Conservation (phyloP, 2,797 vertebrate genomes). For the Amazona finschi region DNA sequence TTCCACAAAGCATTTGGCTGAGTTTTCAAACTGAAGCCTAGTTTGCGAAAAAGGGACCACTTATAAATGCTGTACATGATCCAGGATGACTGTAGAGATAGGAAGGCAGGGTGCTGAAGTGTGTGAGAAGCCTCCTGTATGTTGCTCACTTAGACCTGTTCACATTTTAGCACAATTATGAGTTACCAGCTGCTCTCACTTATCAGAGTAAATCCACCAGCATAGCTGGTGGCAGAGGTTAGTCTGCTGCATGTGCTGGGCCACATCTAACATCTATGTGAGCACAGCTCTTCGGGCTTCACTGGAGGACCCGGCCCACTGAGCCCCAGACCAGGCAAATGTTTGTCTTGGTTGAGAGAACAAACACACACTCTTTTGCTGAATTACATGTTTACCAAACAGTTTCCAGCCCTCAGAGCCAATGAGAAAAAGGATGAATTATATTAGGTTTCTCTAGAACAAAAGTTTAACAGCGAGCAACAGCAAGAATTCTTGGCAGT, state of each 20-base stretch:
- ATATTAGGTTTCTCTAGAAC: conserved; percentile 37
- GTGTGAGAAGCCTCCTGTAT: neutral
- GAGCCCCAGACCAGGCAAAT: neutral
- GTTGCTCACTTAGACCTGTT: neutral
- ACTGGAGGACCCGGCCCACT: neutral
- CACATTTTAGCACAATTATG: neutral
- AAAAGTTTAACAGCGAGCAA: conserved; percentile 54
- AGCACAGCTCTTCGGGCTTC: neutral
- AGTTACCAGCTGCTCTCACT: neutral
- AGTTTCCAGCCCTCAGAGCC: conserved; percentile 11
- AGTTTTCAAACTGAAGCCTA: neutral
- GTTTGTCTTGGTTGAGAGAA: neutral
- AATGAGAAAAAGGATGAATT: conserved; percentile 38
- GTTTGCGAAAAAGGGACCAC: neutral
- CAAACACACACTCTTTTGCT: neutral
- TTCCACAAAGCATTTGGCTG: neutral
- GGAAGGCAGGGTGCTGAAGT: neutral
- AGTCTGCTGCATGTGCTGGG: neutral
- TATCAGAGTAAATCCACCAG: neutral
- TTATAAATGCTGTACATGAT: neutral
- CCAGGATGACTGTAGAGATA: neutral
- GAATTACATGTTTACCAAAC: conserved; percentile 10
- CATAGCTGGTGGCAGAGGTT: neutral
- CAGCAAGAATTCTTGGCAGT: conserved; percentile 58
- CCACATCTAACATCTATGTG: neutral